These are phyloP conservation scores for Protosalanx chinensis DNA, from an alignment of 2,797 vertebrate genomes.

Conservation along the genomic window DNA sequence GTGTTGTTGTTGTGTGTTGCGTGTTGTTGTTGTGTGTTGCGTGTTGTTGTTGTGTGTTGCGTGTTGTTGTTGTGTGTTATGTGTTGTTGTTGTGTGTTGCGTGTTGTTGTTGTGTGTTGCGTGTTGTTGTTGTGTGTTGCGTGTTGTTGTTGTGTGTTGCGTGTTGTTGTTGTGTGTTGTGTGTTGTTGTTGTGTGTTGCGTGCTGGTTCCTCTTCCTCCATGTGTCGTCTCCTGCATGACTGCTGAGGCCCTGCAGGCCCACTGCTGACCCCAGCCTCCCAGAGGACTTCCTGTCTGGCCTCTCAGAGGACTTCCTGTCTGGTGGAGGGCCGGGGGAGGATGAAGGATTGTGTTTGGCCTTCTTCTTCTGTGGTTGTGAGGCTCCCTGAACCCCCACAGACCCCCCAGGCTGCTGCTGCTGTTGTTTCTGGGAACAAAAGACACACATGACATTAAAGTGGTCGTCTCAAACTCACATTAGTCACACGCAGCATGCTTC, in stretches of 20 bases:
- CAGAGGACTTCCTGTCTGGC: slow-evolving; percentile 24
- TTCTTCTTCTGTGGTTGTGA: slow-evolving; percentile 56
- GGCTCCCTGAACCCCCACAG: slow-evolving; percentile 56
- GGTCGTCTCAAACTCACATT: slow-evolving; percentile 67
- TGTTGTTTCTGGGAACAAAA: slow-evolving; percentile 75
- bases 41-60: no score
- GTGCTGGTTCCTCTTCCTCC: not conserved
- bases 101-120: no score
- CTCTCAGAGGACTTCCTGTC: slow-evolving; percentile 59
- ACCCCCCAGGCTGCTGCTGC: slow-evolving; percentile 59
- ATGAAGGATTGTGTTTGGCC: slow-evolving; percentile 48
- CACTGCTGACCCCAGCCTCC: slow-evolving; percentile 53
- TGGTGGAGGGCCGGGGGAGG: slow-evolving; percentile 42
- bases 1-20: no score
- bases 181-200: no score
- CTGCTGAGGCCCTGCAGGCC: slow-evolving; percentile 54
- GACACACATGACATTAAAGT: slow-evolving; percentile 68
- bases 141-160: no score
- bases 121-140: no score
- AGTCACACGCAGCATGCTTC: slow-evolving; percentile 63
- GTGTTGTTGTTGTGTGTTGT: no score
- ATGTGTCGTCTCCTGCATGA: slow-evolving; percentile 63
- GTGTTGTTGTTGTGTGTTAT: no score
- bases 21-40: no score
- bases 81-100: no score